phyloP scores from a whole-genome alignment of 2,888 invertebrate species.

The Siphonodentalium dalli region DNA sequence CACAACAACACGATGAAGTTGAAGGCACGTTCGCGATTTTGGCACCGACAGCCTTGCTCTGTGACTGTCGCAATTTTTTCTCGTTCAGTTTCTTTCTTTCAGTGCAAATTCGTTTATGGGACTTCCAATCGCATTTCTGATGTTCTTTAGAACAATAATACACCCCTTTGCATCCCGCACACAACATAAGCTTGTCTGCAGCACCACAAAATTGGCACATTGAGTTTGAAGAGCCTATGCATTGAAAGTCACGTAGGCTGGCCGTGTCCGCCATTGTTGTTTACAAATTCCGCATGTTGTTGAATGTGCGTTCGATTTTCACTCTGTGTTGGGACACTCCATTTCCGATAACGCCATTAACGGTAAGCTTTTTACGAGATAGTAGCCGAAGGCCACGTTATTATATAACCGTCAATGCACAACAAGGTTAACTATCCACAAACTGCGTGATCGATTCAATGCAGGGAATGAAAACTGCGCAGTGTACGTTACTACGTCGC shows the following conservation, averaged over 20 bases:
- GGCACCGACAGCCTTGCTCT: background rate
- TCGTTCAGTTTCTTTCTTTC: background rate
- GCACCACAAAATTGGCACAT: conserved; percentile 54
- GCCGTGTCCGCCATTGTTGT: conserved; percentile 16
- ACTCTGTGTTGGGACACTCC: no score
- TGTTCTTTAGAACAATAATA: conserved; percentile 60
- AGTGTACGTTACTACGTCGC: no score
- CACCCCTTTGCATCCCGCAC: conserved; percentile 49
- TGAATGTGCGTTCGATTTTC: no score
- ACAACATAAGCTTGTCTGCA: conserved; percentile 49
- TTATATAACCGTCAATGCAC: no score
- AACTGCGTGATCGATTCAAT: no score
- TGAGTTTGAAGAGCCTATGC: conserved; percentile 23
- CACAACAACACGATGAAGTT: background rate
- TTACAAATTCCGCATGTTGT: no score
- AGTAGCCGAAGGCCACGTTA: no score
- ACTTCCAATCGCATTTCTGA: conserved; percentile 54
- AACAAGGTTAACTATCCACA: no score
- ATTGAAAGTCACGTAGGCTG: conserved; percentile 37
- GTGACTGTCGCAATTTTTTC: conserved; percentile 6
- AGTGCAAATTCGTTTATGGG: conserved; percentile 49
- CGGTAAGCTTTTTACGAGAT: no score
- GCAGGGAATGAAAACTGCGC: no score
- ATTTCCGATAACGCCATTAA: no score
- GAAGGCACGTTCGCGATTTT: background rate